Percentiles rank a stretch among this genome's conserved stretches.
Conservation (phyloP, 2,888 invertebrate genomes). For the Scaptomyza parva region DNA sequence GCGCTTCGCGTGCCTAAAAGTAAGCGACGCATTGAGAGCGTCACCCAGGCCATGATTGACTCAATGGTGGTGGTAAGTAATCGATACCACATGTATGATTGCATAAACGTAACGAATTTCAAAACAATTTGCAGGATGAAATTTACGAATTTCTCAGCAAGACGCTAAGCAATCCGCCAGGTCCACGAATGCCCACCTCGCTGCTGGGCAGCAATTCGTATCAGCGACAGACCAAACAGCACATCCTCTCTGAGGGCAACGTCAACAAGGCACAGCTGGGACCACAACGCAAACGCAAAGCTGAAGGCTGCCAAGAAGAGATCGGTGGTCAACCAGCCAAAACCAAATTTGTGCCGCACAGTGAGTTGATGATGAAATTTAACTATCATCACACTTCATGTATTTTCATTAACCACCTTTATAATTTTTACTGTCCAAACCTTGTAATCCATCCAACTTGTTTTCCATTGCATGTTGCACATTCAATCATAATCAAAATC, state of each 20-base stretch:
- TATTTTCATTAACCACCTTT: neutral
- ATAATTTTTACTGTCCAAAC: neutral
- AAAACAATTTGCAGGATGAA: constrained; percentile 86
- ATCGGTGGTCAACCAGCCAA: constrained; percentile 79
- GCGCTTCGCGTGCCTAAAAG: constrained; percentile 89
- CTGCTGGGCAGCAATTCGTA: constrained; percentile 50
- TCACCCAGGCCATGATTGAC: constrained; percentile 93
- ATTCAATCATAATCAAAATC: constrained; percentile 4
- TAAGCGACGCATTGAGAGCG: constrained; percentile 89
- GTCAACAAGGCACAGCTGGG: constrained; percentile 43
- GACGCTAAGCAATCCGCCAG: constrained; percentile 87
- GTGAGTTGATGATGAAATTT: constrained; percentile 49
- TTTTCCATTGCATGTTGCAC: constrained; percentile 35
- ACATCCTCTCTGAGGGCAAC: constrained; percentile 44
- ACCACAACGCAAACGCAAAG: constrained; percentile 85
- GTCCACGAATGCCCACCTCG: constrained; percentile 82
- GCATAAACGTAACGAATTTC: neutral
- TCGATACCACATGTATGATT: neutral
- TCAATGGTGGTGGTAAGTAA: constrained; percentile 88
- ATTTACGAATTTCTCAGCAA: constrained; percentile 88
- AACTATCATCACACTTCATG: neutral
- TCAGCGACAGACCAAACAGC: constrained; percentile 56
- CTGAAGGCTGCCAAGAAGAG: constrained; percentile 85
- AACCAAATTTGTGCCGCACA: constrained; percentile 70
- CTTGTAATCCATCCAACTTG: constrained; percentile 1